Evolutionary conservation across 2,113 vertebrate species (phyloP).

Genomic region (Okapia johnstoni): DNA sequence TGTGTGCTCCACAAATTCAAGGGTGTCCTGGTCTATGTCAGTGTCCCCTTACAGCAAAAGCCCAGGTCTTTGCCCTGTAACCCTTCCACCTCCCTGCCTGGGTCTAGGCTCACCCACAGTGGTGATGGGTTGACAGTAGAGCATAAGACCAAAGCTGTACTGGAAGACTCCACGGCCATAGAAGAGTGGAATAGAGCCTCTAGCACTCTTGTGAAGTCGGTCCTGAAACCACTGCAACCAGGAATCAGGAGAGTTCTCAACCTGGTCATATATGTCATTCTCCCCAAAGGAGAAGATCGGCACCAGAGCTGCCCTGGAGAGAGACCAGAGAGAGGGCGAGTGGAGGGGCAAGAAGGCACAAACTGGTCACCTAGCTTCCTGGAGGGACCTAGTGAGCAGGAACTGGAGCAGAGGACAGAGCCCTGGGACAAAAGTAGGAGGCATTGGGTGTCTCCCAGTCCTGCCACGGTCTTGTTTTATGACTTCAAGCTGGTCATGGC

Average conservation of each 20-base stretch:
- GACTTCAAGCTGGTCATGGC: background rate
- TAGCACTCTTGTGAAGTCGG: conserved; percentile 87
- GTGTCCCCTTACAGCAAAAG: background rate
- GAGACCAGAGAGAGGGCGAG: background rate
- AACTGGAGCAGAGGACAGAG: background rate
- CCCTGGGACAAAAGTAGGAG: background rate
- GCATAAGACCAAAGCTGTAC: conserved; percentile 92
- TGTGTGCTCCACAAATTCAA: background rate
- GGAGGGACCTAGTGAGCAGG: background rate
- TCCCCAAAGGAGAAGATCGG: conserved; percentile 95
- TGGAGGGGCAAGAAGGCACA: background rate
- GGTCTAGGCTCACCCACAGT: conserved; percentile 86
- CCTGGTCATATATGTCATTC: conserved; percentile 92
- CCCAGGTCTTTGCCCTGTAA: background rate
- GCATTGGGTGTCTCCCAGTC: background rate
- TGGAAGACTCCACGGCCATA: conserved; percentile 94
- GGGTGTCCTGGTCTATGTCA: background rate
- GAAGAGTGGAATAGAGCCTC: conserved; percentile 91
- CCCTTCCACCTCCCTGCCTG: rapidly evolving
- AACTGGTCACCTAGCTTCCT: background rate
- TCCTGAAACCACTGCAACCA: conserved; percentile 88
- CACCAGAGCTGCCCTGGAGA: conserved; percentile 85
- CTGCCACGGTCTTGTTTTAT: background rate
- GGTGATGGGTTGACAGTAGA: conserved; percentile 88
- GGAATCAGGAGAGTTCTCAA: conserved; percentile 86